Conservation (phyloP, 35 echinoderm and acorn worm species). For the Apostichopus parvimensis region DNA sequence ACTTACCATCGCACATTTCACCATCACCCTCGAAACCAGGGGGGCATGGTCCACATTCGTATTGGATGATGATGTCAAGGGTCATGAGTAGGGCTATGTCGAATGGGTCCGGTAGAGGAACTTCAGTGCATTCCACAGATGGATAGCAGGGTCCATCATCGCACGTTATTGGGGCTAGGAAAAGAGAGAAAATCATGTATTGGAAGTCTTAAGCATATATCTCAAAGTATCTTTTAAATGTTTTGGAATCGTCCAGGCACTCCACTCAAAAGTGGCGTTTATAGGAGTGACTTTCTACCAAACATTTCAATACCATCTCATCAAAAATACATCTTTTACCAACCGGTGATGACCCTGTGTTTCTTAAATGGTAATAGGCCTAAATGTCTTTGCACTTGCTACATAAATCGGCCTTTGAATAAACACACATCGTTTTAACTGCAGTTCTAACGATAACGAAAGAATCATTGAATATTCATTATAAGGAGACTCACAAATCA, state of each 20-base stretch:
- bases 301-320: too few relatives aligned
- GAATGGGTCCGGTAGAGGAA: slow-evolving; percentile 17
- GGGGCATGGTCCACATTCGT: slow-evolving; percentile 42
- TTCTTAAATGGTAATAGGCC: too few relatives aligned
- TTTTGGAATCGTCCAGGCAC: too few relatives aligned
- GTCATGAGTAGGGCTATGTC: slow-evolving; percentile 3
- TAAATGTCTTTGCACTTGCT: too few relatives aligned
- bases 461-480: not conserved
- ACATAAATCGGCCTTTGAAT: too few relatives aligned
- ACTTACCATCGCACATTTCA: slow-evolving; percentile 39
- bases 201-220: not conserved
- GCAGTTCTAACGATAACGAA: too few relatives aligned
- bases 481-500: slow-evolving; percentile 15
- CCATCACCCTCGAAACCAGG: slow-evolving; percentile 41
- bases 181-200: not conserved
- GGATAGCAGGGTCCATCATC: slow-evolving; percentile 49
- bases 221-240: too few relatives aligned
- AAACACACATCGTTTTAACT: too few relatives aligned
- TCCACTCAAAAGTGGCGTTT: too few relatives aligned
- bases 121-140: slow-evolving; percentile 31
- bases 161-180: slow-evolving; percentile 40
- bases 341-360: too few relatives aligned
- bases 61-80: slow-evolving; percentile 33
- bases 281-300: too few relatives aligned
- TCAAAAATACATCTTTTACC: too few relatives aligned